phyloP scores from a whole-genome alignment of 2,113 vertebrate species.

The Bubo blakistoni region DNA sequence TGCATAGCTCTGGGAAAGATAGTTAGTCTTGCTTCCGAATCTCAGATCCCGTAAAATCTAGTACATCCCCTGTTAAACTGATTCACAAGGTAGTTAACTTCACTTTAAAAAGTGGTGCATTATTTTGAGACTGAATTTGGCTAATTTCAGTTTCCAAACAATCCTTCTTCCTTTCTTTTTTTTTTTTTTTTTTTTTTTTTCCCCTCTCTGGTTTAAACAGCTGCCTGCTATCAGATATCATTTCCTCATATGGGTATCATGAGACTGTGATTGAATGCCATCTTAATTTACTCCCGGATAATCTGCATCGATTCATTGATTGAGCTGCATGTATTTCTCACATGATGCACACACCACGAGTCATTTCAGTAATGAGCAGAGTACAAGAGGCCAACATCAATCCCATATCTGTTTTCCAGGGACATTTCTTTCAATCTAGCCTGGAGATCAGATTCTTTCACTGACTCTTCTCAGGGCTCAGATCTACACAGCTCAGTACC shows the following conservation, averaged over 20 bases:
- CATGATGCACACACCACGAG: not conserved
- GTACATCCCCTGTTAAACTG: not conserved
- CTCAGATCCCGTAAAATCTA: not conserved
- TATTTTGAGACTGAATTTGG: not conserved
- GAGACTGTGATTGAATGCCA: not conserved
- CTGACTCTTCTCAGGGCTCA: not conserved
- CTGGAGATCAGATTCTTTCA: not conserved
- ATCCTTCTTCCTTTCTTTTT: not conserved
- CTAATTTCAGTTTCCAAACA: not conserved
- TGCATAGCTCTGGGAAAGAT: not conserved
- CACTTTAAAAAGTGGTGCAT: not conserved
- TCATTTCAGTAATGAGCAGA: not conserved
- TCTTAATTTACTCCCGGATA: not conserved
- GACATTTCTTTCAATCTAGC: not conserved
- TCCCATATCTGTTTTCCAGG: not conserved
- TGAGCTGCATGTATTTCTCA: not conserved
- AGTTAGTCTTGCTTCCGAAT: not conserved
- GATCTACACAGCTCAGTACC: not conserved
- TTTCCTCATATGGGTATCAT: not conserved
- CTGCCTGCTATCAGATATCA: not conserved
- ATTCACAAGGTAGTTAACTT: not conserved
- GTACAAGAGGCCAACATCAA: not conserved
- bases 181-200: not conserved
- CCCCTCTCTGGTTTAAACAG: not conserved
- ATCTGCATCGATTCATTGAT: not conserved